phyloP scores from a whole-genome alignment of 2,888 invertebrate species.

The Limnephilus lunatus region DNA sequence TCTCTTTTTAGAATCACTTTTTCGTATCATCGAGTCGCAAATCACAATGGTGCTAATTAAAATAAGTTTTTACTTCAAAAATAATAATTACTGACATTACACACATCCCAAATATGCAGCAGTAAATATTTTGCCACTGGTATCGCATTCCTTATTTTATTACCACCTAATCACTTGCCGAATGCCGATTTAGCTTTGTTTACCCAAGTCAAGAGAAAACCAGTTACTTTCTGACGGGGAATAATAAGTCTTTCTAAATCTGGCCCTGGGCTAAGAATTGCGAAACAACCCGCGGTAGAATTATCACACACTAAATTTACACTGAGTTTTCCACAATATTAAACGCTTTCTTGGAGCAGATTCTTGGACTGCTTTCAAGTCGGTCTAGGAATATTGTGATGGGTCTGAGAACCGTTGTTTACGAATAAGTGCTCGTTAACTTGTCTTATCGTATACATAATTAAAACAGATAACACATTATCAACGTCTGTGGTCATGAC shows the following conservation, averaged over 20 bases:
- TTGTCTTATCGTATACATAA: background rate
- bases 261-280: background rate
- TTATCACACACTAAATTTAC: background rate
- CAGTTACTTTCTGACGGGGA: background rate
- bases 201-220: background rate
- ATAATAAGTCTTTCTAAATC: background rate
- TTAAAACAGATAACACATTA: background rate
- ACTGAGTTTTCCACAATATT: background rate
- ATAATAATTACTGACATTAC: background rate
- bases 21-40: no score
- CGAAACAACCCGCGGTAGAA: background rate
- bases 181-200: background rate
- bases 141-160: background rate
- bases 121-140: background rate
- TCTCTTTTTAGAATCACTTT: no score
- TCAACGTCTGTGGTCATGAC: background rate
- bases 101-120: background rate
- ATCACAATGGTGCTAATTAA: no score
- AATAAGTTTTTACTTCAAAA: no score
- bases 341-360: background rate
- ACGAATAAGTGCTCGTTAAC: background rate
- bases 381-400: background rate
- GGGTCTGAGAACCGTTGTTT: background rate
- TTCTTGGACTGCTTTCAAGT: conserved; percentile 2
- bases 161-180: background rate